A percentile compares a stretch with the other conserved stretches of the same genome.
Conservation (phyloP, 92 coral and sea anemone genomes). For the Palythoa grandiflora region DNA sequence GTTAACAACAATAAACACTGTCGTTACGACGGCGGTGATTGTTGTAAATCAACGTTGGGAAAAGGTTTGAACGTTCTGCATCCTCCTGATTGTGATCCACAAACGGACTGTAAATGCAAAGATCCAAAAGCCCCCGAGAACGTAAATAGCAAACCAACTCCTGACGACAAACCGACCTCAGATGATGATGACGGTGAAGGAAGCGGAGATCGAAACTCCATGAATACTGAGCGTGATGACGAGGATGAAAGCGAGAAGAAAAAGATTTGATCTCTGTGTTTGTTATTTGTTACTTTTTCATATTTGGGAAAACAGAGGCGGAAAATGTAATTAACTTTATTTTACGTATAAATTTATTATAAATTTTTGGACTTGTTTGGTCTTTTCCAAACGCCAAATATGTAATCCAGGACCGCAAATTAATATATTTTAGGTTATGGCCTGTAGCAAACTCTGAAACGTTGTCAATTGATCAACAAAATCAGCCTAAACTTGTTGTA, state of each 20-base stretch:
- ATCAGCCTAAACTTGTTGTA: no score
- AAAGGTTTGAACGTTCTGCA: slow-evolving; percentile 38
- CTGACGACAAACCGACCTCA: slow-evolving; percentile 37
- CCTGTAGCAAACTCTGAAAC: not conserved
- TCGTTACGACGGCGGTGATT: slow-evolving; percentile 94
- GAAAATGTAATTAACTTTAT: not conserved
- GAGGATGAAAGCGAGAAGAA: not conserved
- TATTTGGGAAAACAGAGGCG: not conserved
- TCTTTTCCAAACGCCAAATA: not conserved
- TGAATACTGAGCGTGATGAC: not conserved
- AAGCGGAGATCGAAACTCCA: slow-evolving; percentile 36
- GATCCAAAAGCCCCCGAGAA: slow-evolving; percentile 83
- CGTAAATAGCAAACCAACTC: slow-evolving; percentile 29
- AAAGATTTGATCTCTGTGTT: slow-evolving; percentile 13
- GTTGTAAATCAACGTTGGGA: slow-evolving; percentile 74
- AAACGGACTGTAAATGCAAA: slow-evolving; percentile 65
- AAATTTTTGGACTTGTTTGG: not conserved
- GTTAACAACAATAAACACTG: slow-evolving; percentile 86
- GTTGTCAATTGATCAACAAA: not conserved
- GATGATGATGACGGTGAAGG: slow-evolving; percentile 66
- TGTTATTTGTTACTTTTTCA: not conserved
- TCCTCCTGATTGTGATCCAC: slow-evolving; percentile 42
- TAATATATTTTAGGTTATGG: not conserved
- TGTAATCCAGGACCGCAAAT: not conserved
- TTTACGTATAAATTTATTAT: not conserved